These are phyloP conservation scores for Mycteria americana DNA, from an alignment of 2,797 vertebrate species.

Conservation along the genomic window DNA sequence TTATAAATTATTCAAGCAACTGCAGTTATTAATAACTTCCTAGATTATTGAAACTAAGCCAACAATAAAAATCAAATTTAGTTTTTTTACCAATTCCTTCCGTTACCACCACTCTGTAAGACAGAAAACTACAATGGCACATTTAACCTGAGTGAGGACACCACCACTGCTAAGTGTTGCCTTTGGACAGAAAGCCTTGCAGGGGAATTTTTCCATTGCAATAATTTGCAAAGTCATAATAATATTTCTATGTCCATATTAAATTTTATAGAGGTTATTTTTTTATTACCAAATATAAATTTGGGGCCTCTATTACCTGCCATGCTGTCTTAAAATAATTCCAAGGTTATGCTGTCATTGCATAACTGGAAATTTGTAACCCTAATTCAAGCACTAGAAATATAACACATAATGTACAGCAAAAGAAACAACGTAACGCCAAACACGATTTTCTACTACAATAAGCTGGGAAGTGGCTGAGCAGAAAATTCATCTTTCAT, in stretches of 20 bases:
- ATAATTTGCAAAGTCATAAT: conserved; percentile 39
- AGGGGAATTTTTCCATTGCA: neutral
- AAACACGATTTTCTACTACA: conserved; percentile 37
- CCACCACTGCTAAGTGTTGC: neutral
- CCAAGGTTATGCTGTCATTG: conserved; percentile 34
- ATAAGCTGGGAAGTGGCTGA: conserved; percentile 6
- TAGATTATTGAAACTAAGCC: neutral
- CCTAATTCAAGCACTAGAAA: neutral
- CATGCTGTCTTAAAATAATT: neutral
- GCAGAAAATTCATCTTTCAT: conserved; percentile 41
- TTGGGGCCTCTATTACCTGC: neutral
- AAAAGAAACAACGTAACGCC: neutral
- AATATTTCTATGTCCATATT: conserved; percentile 12
- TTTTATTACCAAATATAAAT: conserved; percentile 45
- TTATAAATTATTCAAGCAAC: conserved; percentile 16
- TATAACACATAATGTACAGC: neutral
- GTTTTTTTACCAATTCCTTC: neutral
- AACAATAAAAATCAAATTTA: neutral
- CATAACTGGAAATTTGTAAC: conserved; percentile 30
- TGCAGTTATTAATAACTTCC: conserved; percentile 37
- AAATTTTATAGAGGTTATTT: conserved; percentile 26
- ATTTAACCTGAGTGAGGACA: neutral
- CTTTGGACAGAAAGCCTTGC: neutral
- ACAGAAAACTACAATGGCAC: neutral
- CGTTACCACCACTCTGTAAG: neutral